Conservation (phyloP, 2,113 vertebrate species). For the Podarcis raffonei region DNA sequence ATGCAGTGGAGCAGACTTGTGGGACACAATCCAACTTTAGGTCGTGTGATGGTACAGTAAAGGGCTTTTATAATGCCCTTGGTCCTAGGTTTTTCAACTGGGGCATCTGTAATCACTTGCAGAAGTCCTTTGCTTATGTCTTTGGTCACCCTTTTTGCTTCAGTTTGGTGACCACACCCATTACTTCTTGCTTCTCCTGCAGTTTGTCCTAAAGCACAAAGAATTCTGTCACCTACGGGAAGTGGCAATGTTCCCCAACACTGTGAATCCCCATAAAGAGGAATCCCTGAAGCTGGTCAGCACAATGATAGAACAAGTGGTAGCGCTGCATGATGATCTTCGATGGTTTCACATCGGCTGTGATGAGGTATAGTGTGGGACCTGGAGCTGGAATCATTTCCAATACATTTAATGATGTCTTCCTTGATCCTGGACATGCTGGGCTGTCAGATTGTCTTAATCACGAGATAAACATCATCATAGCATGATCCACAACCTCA, state of each 20-base stretch:
- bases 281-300: slow-evolving; percentile 79
- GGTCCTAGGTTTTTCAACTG: neutral
- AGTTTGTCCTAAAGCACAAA: slow-evolving; percentile 94
- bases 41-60: neutral
- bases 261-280: slow-evolving; percentile 87
- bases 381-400: neutral
- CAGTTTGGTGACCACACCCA: accelerated
- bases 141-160: neutral
- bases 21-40: neutral
- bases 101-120: neutral
- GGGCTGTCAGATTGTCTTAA: neutral
- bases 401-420: neutral
- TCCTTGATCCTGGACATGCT: neutral
- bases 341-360: slow-evolving; percentile 89
- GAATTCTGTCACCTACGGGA: slow-evolving; percentile 85
- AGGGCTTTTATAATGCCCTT: neutral
- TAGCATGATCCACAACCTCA: neutral
- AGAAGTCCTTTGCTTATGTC: accelerated
- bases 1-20: no score
- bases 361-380: slow-evolving; percentile 84
- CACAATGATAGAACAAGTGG: slow-evolving; percentile 89
- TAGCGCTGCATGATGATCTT: slow-evolving; percentile 81
- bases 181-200: neutral
- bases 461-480: no score
- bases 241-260: slow-evolving; percentile 83